Evolutionary conservation across 1,140 invertebrate species (phyloP).

Genomic region (Popillia japonica): DNA sequence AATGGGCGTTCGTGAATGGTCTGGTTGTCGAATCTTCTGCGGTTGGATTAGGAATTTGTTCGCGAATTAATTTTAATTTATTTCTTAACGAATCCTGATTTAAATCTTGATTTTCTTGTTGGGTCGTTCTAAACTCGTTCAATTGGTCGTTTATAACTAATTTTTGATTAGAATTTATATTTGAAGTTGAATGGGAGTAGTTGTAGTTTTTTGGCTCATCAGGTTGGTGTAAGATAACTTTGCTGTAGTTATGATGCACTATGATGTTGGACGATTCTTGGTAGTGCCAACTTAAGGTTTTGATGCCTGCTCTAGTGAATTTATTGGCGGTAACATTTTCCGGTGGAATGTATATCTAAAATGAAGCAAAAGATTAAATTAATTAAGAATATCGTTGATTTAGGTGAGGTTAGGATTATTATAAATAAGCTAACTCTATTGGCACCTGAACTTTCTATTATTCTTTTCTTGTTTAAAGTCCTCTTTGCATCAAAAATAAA

Average conservation of each 20-base stretch:
- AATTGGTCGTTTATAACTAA: background rate
- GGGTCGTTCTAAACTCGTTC: background rate
- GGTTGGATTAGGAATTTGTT: background rate
- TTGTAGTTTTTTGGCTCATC: background rate
- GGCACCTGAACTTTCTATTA: no score
- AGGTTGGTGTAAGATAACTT: conserved; percentile 17
- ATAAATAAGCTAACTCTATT: no score
- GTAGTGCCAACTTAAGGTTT: conserved; percentile 37
- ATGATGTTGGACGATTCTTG: background rate
- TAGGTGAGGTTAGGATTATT: no score
- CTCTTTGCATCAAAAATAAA: no score
- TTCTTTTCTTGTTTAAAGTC: no score
- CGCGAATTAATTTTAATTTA: no score
- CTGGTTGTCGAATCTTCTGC: background rate
- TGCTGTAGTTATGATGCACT: conserved; percentile 41
- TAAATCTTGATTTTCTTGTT: background rate
- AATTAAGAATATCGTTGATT: background rate
- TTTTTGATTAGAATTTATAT: background rate
- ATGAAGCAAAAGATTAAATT: background rate
- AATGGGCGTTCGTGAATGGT: background rate
- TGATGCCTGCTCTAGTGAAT: conserved; percentile 26
- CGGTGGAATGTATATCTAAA: conserved; percentile 24
- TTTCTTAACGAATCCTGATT: background rate
- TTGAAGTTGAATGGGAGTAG: background rate
- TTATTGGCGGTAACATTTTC: background rate